Base-by-base conservation (phyloP, 2,113 vertebrate genomes). In the Aspidoscelis tigris region DNA sequence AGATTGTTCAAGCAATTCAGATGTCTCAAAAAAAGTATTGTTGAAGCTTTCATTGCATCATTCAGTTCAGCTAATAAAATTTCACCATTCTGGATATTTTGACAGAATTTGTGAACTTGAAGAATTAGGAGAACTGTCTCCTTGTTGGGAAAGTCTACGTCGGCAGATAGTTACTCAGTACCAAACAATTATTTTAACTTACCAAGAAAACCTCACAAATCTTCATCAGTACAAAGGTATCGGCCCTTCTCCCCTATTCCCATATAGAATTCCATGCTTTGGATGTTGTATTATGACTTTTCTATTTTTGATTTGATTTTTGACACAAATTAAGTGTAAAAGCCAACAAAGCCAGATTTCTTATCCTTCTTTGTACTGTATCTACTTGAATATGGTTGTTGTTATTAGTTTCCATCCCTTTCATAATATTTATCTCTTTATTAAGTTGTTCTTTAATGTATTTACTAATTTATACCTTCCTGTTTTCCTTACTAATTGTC, bases 91-190 rank as follows among this genome's bases (percentile, higher is more conserved):
- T 77, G 43, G 55, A 4, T 83, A 41, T 84, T 77, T 85, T 72
- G 26, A n/a, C 82, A 99, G 98, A 92, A 98, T 99, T 47, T 97
- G 97, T 94, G 98, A 99, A 90, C 95, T 99, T 84, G 97, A 99
- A 93, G 98, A 99, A 89, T 8, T 99, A 84, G 99, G 99, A 75
- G 98, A 99, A 77, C 91, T 99, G 65, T 99, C 98, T 5, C 99
- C 99, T 41, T 99, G 98, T 88, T 99, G 99, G 99, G 99, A 99
- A 95, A 97, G 96, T 86, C 97, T 99, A 71, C 95, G 99, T 55
- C 95, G 97, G 75, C 98, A 99, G 91, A 99, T 99, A 20, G 97
- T 99, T 83, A 97, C 98, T 61, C 98, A 99, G 90, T 99, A 99
- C 95, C 98, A 99, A 95, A 98, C 96, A 6, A 94, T 98, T 84